Base-by-base conservation (phyloP, 2,888 invertebrate species). In the Aricia artaxerxes region DNA sequence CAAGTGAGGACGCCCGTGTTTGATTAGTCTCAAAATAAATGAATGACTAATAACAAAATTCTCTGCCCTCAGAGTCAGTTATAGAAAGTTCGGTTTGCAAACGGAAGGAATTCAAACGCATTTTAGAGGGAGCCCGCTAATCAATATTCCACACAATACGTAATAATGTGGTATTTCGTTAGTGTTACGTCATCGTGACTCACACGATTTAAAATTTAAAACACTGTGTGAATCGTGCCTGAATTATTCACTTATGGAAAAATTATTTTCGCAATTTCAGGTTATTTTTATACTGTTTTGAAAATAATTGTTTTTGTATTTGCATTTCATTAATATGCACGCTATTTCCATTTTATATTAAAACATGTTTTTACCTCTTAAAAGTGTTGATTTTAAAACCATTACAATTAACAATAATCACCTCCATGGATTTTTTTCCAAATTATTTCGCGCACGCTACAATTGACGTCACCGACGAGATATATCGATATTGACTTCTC, bases 41-140 rank as follows among this genome's bases (percentile, higher is more conserved):
- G 82, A 80, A 84, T 86, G 86, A 87, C 84, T 86, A 86, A 88
- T 86, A 83, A 85, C 84, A 53, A 35, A 84, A 85, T 83, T 24
- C 35, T 73, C 77, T 69, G 13, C 13, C 69, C 69, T 13, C 69
- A 16, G 35, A 69, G 11, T 16, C 24, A 24, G 80, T 73, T 85
- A 84, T 84, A 83, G 78, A 87, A 87, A 87, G 85, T 80, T 73
- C 61, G 60, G 53, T 75, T 75, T 77, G 79, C 79, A 81, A 84
- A 82, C 85, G 87, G 87, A 87, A 89, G 87, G 85, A 88, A 88
- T 83, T 82, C 64, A 77, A 81, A 84, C 85, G 83, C 85, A 83
- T 90, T 90, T 92, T 91, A 91, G 91, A 89, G 82, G 81, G 82
- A 81, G 83, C 83, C 86, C 85, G 90, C 88, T 92, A 92, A 93